These are phyloP conservation scores for Crotalus tigris DNA, from an alignment of 2,113 vertebrate species.

Conservation along the genomic window DNA sequence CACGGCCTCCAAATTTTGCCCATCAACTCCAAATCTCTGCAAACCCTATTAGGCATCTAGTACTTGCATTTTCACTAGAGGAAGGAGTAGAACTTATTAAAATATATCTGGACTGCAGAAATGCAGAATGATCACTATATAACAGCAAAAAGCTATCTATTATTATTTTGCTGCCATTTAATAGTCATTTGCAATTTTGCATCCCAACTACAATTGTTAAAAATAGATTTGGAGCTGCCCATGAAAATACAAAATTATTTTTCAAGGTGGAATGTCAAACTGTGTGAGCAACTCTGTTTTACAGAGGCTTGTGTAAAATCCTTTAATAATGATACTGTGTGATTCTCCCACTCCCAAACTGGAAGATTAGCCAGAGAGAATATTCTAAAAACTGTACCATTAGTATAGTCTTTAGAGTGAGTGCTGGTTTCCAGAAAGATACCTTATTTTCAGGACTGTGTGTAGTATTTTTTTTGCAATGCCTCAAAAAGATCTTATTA, in stretches of 20 bases:
- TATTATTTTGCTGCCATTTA: background rate
- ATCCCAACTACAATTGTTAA: background rate
- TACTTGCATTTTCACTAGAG: background rate
- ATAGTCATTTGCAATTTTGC: background rate
- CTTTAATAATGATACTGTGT: background rate
- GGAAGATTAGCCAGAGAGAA: background rate
- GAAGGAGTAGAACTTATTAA: background rate
- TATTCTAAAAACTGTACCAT: background rate
- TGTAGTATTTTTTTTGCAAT: background rate
- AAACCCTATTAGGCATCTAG: background rate
- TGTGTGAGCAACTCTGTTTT: background rate
- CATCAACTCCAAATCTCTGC: background rate
- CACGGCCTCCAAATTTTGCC: background rate
- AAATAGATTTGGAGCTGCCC: background rate
- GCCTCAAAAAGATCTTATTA: background rate
- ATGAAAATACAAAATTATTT: background rate
- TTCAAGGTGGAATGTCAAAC: slow-evolving; percentile 1
- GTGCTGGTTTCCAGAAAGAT: background rate
- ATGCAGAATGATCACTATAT: background rate
- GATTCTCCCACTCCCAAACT: fast-evolving
- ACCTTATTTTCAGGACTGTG: background rate
- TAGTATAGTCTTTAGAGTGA: background rate
- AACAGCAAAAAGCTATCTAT: background rate
- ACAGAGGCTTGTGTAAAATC: background rate
- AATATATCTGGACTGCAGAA: background rate